A percentile compares a stretch with the other conserved stretches of the same genome.
These are phyloP conservation scores for Dryas iulia DNA, from an alignment of 1,140 invertebrate species.

Conservation along the genomic window DNA sequence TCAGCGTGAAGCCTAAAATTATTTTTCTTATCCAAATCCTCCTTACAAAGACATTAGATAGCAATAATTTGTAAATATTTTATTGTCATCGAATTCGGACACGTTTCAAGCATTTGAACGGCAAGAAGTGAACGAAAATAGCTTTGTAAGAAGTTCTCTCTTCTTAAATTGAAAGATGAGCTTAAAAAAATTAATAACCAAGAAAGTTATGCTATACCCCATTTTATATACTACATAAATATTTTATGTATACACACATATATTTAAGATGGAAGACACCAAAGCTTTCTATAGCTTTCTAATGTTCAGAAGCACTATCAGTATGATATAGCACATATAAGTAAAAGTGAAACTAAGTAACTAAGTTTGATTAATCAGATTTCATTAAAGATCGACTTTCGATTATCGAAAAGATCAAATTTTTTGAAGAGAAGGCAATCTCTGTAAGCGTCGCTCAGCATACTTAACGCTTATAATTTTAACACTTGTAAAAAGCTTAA, in stretches of 20 bases:
- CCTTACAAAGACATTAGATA: too few species aligned
- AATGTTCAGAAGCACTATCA: background rate
- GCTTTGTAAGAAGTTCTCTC: too few species aligned
- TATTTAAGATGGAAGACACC: background rate
- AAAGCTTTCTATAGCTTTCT: background rate
- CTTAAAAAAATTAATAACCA: background rate
- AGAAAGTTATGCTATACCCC: too few species aligned
- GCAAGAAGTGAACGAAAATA: too few species aligned
- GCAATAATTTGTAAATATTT: too few species aligned
- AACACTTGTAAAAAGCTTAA: slow-evolving; percentile 17
- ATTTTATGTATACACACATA: background rate
- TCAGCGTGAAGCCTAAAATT: too few species aligned
- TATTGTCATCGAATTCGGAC: too few species aligned
- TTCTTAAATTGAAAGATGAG: too few species aligned
- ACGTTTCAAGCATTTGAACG: too few species aligned
- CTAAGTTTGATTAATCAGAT: slow-evolving; percentile 1
- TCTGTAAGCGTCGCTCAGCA: background rate
- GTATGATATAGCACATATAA: background rate
- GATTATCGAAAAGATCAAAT: background rate
- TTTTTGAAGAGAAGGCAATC: background rate
- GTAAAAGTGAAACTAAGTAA: slow-evolving; percentile 5
- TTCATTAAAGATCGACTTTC: slow-evolving; percentile 2
- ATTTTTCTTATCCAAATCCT: too few species aligned
- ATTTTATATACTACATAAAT: background rate
- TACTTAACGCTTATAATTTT: slow-evolving; percentile 1